phyloP scores from a whole-genome alignment of 2,888 invertebrate species.

The Drosophila prostipennis region DNA sequence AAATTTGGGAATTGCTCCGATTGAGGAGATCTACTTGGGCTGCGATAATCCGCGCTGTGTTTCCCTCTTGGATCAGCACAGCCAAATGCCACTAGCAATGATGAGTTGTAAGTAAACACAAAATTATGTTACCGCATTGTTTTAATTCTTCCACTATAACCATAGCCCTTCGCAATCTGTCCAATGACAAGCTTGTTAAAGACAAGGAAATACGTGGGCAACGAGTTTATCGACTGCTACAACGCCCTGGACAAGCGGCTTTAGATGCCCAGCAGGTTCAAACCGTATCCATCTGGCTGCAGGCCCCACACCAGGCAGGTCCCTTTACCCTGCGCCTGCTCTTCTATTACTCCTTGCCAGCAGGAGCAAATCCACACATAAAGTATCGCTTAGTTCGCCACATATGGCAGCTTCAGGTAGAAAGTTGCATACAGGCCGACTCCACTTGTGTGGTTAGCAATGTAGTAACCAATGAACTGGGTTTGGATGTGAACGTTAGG shows the following conservation, averaged over 20 bases:
- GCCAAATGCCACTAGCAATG: constrained; percentile 82
- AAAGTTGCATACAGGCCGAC: constrained; percentile 87
- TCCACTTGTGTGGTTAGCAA: constrained; percentile 85
- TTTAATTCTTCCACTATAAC: background rate
- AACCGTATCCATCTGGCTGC: constrained; percentile 87
- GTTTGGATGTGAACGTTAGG: constrained; percentile 88
- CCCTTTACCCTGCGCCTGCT: constrained; percentile 88
- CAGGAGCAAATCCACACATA: constrained; percentile 59
- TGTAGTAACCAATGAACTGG: constrained; percentile 86
- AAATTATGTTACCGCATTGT: background rate
- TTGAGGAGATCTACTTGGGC: constrained; percentile 87
- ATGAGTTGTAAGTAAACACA: constrained; percentile 77
- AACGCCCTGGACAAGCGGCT: constrained; percentile 61
- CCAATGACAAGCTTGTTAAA: constrained; percentile 83
- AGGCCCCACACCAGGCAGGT: constrained; percentile 88
- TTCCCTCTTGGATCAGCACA: constrained; percentile 80
- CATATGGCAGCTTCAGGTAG: constrained; percentile 87
- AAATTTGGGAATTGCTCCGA: constrained; percentile 87
- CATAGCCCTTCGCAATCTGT: constrained; percentile 80
- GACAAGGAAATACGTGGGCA: constrained; percentile 84
- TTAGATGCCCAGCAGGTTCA: constrained; percentile 81
- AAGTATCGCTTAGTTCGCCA: constrained; percentile 87
- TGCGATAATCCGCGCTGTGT: constrained; percentile 83
- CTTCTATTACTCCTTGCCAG: constrained; percentile 88
- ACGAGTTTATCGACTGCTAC: constrained; percentile 81